Conservation (phyloP, 2,113 vertebrate genomes). For the Halcyon malimbica region DNA sequence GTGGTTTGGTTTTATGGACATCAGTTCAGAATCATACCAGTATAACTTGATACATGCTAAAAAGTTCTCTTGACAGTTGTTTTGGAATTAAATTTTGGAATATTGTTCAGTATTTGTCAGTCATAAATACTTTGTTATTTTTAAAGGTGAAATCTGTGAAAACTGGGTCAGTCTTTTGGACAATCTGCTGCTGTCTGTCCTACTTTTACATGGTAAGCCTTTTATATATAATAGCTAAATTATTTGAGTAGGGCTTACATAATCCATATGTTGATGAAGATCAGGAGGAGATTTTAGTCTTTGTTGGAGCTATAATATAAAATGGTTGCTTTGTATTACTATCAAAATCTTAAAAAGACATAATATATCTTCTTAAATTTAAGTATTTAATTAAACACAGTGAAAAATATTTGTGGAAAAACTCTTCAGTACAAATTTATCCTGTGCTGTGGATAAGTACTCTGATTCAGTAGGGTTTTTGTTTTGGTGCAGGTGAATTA, state of each 20-base stretch:
- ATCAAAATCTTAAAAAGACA: not conserved
- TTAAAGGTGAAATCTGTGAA: conserved; percentile 95
- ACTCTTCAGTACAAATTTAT: not conserved
- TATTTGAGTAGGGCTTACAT: not conserved
- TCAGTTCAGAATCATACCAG: not conserved
- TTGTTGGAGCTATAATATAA: not conserved
- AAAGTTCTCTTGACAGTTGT: not conserved
- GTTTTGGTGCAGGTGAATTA: not conserved
- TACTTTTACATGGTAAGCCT: conserved; percentile 97
- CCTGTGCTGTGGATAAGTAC: not conserved
- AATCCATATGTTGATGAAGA: not conserved
- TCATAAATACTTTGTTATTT: not conserved
- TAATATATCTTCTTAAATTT: not conserved
- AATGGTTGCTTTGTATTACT: not conserved
- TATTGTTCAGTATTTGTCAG: not conserved
- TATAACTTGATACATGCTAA: not conserved
- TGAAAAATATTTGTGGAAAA: not conserved
- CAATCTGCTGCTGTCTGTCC: conserved; percentile 93
- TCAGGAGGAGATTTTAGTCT: not conserved
- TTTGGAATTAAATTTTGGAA: not conserved
- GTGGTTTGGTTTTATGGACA: not conserved
- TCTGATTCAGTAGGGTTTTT: not conserved
- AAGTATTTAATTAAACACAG: not conserved
- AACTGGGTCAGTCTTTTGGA: conserved; percentile 96
- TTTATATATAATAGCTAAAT: not conserved